phyloP scores from a whole-genome alignment of 2,113 vertebrate species.

The Glaucidium brasilianum region DNA sequence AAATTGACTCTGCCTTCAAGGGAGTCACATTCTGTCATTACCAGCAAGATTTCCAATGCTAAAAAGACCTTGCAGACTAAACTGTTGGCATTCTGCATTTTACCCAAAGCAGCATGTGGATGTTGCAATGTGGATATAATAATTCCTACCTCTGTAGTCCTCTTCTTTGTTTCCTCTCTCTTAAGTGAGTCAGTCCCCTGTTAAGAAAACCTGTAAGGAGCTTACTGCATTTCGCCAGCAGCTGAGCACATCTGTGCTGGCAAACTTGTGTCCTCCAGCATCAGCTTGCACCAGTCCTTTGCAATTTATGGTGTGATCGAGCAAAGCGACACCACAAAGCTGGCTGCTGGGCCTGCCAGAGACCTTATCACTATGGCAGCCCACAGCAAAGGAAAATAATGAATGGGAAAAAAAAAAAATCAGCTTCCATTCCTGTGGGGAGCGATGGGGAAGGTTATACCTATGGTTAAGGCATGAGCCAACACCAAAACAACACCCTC shows the following conservation, averaged over 20 bases:
- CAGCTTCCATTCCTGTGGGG: neutral
- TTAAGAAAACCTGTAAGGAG: neutral
- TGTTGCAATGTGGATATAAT: neutral
- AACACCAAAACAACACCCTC: neutral
- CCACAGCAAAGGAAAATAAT: neutral
- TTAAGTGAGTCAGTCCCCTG: neutral
- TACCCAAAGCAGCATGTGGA: neutral
- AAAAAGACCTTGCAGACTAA: neutral
- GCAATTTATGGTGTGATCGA: neutral
- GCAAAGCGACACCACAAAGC: neutral
- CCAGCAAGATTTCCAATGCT: neutral
- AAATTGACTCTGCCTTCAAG: neutral
- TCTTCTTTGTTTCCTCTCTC: neutral
- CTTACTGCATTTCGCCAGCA: neutral
- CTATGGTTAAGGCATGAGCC: neutral
- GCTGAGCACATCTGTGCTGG: accelerated
- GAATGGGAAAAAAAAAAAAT: neutral
- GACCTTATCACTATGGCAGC: neutral
- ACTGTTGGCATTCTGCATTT: neutral
- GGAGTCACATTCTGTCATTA: neutral
- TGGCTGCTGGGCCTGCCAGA: neutral
- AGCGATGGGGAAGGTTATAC: neutral
- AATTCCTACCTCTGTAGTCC: neutral
- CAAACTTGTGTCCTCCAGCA: neutral
- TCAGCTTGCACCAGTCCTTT: neutral